Conservation (phyloP, 2,888 invertebrate genomes). For the Oscheius sp. region DNA sequence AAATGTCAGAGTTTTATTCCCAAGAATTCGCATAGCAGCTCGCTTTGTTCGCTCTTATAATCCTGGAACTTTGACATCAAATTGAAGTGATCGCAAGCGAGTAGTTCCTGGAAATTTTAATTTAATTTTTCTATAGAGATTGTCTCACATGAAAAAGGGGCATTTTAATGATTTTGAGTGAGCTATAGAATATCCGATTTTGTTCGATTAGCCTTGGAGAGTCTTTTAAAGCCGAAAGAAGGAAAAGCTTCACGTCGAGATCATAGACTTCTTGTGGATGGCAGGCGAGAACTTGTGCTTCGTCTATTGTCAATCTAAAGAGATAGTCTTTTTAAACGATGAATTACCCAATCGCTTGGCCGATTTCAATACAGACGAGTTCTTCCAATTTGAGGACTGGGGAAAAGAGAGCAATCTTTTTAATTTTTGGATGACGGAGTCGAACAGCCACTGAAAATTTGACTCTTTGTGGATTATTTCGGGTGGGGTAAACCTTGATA, state of each 20-base stretch:
- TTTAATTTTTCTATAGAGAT: neutral
- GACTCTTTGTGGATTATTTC: neutral
- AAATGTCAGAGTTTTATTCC: no score
- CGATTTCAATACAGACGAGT: conserved; percentile 22
- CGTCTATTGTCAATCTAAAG: neutral
- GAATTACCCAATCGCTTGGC: conserved; percentile 12
- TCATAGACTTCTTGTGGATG: neutral
- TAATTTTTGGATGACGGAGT: conserved; percentile 7
- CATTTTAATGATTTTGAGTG: neutral
- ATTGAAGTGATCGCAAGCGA: conserved; percentile 17
- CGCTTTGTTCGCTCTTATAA: neutral
- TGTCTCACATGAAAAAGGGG: neutral
- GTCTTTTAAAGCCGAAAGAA: conserved; percentile 15
- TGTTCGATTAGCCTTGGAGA: conserved; percentile 22
- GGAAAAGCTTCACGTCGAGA: neutral
- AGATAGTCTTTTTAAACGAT: neutral
- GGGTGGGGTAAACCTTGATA: conserved; percentile 39
- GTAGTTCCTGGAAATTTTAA: conserved; percentile 7
- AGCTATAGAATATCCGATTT: conserved; percentile 5
- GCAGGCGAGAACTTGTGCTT: neutral
- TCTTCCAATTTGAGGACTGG: conserved; percentile 15
- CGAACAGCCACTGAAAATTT: conserved; percentile 9
- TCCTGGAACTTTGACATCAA: conserved; percentile 10
- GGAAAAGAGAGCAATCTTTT: conserved; percentile 10
- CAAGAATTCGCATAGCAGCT: conserved; percentile 5